phyloP scores from a whole-genome alignment of 2,888 invertebrate species.

The Apotomis capreana region DNA sequence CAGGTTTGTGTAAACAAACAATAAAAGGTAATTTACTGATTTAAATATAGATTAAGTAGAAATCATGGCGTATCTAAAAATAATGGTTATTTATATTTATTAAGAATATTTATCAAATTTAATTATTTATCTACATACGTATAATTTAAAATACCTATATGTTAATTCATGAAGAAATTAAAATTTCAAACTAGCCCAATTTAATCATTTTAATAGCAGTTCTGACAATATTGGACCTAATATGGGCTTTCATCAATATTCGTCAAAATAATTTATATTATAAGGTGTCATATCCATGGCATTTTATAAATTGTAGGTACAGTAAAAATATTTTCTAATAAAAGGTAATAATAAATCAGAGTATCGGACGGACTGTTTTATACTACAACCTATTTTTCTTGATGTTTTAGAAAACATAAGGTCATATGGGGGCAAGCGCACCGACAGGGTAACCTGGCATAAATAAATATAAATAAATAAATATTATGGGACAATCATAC shows the following conservation, averaged over 20 bases:
- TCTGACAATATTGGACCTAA: not conserved
- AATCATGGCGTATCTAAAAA: constrained; percentile 32
- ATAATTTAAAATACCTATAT: not conserved
- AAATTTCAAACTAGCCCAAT: not conserved
- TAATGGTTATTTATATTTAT: constrained; percentile 13
- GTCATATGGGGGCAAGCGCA: no score
- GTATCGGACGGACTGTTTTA: not conserved
- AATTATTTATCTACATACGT: not conserved
- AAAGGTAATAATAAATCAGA: not conserved
- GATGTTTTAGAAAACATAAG: no score
- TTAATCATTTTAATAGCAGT: not conserved
- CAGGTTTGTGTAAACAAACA: constrained; percentile 48
- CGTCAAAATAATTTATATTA: no score
- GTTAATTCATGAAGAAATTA: not conserved
- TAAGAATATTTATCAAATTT: not conserved
- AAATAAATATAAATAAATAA: no score
- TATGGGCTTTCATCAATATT: no score
- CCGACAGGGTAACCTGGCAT: no score
- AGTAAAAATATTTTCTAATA: no score
- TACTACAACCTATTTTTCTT: no score
- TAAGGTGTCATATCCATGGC: no score
- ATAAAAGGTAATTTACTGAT: constrained; percentile 23
- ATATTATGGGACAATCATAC: no score
- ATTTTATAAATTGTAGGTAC: no score
- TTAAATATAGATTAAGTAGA: constrained; percentile 40